Percentiles rank a stretch among this genome's conserved stretches.
phyloP scores from a whole-genome alignment of 2,113 vertebrate species.

The Crotalus horridus region DNA sequence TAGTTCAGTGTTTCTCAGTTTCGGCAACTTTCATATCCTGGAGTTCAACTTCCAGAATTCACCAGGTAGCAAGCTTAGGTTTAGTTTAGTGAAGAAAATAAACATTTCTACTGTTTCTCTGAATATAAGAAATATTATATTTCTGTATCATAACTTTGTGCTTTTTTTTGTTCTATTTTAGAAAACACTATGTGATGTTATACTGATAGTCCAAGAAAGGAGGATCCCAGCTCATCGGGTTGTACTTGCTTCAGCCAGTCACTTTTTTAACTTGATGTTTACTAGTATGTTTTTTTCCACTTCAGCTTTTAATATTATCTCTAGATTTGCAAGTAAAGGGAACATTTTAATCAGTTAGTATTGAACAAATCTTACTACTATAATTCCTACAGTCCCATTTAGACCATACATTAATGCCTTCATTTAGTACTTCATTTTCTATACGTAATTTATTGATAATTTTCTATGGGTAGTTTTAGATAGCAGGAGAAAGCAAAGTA shows the following conservation, averaged over 20 bases:
- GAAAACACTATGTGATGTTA: conserved; percentile 94
- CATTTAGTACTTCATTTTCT: neutral
- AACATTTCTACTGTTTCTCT: neutral
- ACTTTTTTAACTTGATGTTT: conserved; percentile 98
- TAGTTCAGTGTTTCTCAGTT: neutral
- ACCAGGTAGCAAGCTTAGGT: neutral
- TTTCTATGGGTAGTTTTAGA: neutral
- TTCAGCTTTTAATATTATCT: neutral
- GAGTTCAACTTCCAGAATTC: neutral
- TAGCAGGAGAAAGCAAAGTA: neutral
- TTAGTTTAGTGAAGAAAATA: neutral
- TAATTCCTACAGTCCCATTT: neutral
- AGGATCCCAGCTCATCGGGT: conserved; percentile 92
- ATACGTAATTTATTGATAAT: neutral
- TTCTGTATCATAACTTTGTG: neutral
- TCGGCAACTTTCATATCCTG: neutral
- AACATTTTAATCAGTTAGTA: neutral
- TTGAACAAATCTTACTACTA: neutral
- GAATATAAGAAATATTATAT: neutral
- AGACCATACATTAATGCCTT: neutral
- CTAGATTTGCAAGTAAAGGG: neutral
- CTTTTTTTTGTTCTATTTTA: conserved; percentile 51
- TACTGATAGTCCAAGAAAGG: conserved; percentile 91
- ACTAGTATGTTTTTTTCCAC: conserved; percentile 81
- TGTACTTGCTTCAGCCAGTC: conserved; percentile 92